Evolutionary conservation across 2,797 vertebrate genomes (phyloP).

Genomic region (Poecilia picta): DNA sequence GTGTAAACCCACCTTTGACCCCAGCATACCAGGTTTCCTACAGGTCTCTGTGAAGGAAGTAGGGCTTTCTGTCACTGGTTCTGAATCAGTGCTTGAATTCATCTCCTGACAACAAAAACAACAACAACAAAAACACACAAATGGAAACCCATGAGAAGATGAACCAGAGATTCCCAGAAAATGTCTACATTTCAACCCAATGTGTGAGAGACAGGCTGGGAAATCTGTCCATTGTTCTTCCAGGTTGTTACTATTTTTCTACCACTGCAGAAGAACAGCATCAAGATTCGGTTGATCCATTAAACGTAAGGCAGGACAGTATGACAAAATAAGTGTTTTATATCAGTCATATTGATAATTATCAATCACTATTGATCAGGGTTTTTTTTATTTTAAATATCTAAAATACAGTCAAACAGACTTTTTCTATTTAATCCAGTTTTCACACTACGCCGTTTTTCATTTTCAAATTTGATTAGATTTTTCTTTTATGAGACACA

Average conservation of each 20-base stretch:
- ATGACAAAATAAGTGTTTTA: too few relatives aligned
- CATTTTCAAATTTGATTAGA: too few relatives aligned
- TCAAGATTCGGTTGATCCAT: neutral
- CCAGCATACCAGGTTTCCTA: slow-evolving; percentile 20
- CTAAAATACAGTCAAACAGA: too few relatives aligned
- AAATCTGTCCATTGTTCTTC: neutral
- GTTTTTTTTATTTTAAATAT: too few relatives aligned
- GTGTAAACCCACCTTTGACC: slow-evolving; percentile 65
- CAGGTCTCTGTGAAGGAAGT: slow-evolving; percentile 23
- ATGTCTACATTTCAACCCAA: neutral
- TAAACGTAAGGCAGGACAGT: too few relatives aligned
- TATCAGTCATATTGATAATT: too few relatives aligned
- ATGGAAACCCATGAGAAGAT: neutral
- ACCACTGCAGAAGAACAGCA: neutral
- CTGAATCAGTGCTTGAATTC: slow-evolving; percentile 36
- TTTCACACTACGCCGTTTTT: too few relatives aligned
- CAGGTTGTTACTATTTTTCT: neutral
- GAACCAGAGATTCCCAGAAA: neutral
- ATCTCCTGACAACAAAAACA: slow-evolving; percentile 54
- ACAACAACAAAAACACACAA: slow-evolving; percentile 3
- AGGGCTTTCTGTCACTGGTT: slow-evolving; percentile 21
- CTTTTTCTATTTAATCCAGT: too few relatives aligned
- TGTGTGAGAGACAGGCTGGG: neutral
- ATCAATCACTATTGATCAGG: too few relatives aligned
- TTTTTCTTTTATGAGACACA: too few relatives aligned